These are phyloP conservation scores for Blastobasis lacticolella DNA, from an alignment of 2,888 invertebrate species.

Conservation along the genomic window DNA sequence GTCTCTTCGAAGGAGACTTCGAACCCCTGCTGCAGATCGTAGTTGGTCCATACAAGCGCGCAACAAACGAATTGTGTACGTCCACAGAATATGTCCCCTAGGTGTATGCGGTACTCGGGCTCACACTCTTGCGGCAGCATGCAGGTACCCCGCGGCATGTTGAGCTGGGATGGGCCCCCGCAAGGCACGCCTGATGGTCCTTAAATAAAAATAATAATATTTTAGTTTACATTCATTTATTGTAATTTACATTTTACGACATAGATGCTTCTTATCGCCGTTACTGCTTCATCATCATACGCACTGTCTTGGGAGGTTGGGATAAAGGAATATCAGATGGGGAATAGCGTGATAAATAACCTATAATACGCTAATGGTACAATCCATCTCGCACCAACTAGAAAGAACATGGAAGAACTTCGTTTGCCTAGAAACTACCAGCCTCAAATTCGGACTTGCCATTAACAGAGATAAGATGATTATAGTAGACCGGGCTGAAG, in stretches of 20 bases:
- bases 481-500: neutral
- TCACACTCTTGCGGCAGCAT: slow-evolving; percentile 51
- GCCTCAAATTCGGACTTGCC: no score
- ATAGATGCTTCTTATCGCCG: no score
- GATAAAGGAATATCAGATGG: no score
- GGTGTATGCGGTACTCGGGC: slow-evolving; percentile 48
- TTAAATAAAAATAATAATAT: slow-evolving; percentile 14
- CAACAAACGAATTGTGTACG: slow-evolving; percentile 52
- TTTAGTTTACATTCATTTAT: no score
- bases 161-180: slow-evolving; percentile 58
- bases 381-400: no score
- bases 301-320: no score
- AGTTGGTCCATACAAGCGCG: slow-evolving; percentile 38
- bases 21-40: slow-evolving; percentile 54
- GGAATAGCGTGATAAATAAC: no score
- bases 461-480: neutral
- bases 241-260: no score
- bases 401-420: no score
- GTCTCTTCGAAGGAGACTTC: slow-evolving; percentile 45
- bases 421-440: no score
- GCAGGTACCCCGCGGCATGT: slow-evolving; percentile 59
- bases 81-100: slow-evolving; percentile 56
- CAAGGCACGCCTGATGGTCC: slow-evolving; percentile 63
- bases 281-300: no score
- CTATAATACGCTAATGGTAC: no score